phyloP scores from a whole-genome alignment of 2,888 invertebrate genomes.

The Brachypterus glaber region DNA sequence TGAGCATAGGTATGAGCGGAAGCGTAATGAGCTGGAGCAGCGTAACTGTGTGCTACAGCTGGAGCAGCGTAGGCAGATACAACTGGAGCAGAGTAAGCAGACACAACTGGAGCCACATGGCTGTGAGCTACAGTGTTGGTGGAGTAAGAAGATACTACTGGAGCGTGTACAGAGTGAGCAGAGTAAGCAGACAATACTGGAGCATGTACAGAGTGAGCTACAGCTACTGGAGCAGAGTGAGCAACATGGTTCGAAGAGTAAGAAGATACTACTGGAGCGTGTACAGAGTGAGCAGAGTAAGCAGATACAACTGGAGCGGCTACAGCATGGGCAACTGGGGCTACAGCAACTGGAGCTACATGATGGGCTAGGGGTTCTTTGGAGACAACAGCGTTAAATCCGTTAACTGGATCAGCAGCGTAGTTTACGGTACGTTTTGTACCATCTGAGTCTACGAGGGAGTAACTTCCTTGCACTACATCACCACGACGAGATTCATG shows the following conservation, averaged over 20 bases:
- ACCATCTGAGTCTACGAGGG: slow-evolving; percentile 46
- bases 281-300: slow-evolving; percentile 18
- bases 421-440: slow-evolving; percentile 45
- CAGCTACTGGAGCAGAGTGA: slow-evolving; percentile 2
- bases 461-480: slow-evolving; percentile 44
- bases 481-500: slow-evolving; percentile 45
- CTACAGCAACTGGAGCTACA: slow-evolving; percentile 11
- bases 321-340: slow-evolving; percentile 19
- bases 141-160: slow-evolving; percentile 23
- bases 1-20: neutral
- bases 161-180: slow-evolving; percentile 22
- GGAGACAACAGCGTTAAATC: slow-evolving; percentile 46
- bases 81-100: slow-evolving; percentile 4
- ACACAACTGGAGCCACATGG: slow-evolving; percentile 11
- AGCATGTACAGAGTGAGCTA: neutral
- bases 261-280: slow-evolving; percentile 9
- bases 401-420: slow-evolving; percentile 44
- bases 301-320: slow-evolving; percentile 11
- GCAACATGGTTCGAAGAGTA: slow-evolving; percentile 15
- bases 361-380: slow-evolving; percentile 37
- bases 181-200: slow-evolving; percentile 18
- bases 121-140: slow-evolving; percentile 36
- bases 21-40: neutral
- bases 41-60: neutral
- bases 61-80: neutral